Conservation (phyloP, 2,113 vertebrate genomes). For the Reinhardtius hippoglossoides region DNA sequence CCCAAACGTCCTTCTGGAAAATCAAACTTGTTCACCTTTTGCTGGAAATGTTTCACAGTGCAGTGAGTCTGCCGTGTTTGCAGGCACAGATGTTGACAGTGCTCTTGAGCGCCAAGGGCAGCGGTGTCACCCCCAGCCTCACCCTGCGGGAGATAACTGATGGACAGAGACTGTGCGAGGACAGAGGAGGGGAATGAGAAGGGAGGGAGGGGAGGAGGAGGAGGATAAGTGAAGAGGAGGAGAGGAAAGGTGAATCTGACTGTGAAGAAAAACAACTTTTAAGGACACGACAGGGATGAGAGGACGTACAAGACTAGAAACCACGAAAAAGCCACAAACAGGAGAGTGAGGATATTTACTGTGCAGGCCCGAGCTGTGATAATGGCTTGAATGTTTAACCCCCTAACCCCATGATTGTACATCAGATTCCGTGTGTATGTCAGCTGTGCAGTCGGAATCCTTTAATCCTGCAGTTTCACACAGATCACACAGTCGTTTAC, state of each 20-base stretch:
- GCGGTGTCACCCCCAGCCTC: conserved; percentile 30
- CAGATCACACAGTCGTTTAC: background rate
- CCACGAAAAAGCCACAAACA: background rate
- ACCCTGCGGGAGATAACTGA: conserved; percentile 52
- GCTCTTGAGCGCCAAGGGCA: conserved; percentile 50
- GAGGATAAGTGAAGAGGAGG: conserved; percentile 8
- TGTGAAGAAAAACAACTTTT: conserved; percentile 13
- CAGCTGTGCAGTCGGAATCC: conserved; percentile 23
- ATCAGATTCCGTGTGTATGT: conserved; percentile 12
- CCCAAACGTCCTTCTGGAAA: background rate
- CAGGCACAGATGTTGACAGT: conserved; percentile 37
- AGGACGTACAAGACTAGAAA: background rate
- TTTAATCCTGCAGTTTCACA: conserved; percentile 1
- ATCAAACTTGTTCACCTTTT: background rate
- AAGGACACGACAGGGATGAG: background rate
- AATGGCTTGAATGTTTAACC: too few relatives aligned
- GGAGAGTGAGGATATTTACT: background rate
- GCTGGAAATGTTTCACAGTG: background rate
- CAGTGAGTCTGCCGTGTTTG: conserved; percentile 12
- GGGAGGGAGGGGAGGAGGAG: conserved; percentile 14
- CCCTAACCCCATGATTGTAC: background rate
- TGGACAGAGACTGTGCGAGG: conserved; percentile 47
- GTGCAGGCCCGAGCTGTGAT: conserved; percentile 5
- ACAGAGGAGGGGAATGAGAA: conserved; percentile 28
- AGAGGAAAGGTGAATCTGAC: conserved; percentile 20